A percentile compares a stretch with the other conserved stretches of the same genome.
phyloP scores from a whole-genome alignment of 2,113 vertebrate genomes.

The Corythaeola cristata region DNA sequence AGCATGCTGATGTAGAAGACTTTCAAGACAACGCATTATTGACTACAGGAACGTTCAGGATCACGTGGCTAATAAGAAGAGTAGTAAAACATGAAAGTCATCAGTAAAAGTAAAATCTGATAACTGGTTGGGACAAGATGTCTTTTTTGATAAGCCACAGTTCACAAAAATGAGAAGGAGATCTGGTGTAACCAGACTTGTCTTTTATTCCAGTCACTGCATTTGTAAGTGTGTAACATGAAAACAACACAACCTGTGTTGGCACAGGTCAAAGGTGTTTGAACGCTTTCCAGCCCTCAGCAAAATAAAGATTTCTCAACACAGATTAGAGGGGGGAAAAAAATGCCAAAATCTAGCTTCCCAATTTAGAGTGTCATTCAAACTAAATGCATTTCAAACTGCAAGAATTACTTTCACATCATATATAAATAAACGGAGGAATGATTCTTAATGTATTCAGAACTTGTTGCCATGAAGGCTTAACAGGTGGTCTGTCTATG shows the following conservation, averaged over 20 bases:
- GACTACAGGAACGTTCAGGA: neutral
- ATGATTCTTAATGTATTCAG: neutral
- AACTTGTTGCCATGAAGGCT: neutral
- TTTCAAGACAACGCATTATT: neutral
- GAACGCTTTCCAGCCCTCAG: neutral
- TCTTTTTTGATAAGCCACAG: neutral
- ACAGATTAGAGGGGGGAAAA: neutral
- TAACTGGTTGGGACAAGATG: neutral
- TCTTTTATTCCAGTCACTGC: neutral
- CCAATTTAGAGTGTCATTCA: neutral
- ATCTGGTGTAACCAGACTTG: neutral
- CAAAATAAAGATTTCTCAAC: neutral
- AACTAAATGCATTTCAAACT: neutral
- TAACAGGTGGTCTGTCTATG: neutral
- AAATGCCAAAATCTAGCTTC: neutral
- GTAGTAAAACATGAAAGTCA: neutral
- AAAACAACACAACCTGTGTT: neutral
- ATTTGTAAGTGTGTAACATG: fast-evolving
- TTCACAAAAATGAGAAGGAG: neutral
- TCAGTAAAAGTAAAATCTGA: neutral
- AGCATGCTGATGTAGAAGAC: neutral
- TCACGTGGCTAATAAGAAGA: neutral
- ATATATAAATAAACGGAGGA: neutral
- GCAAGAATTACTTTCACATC: neutral
- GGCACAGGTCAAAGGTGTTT: neutral